phyloP scores from a whole-genome alignment of 2,113 vertebrate genomes.

The Passer montanus region DNA sequence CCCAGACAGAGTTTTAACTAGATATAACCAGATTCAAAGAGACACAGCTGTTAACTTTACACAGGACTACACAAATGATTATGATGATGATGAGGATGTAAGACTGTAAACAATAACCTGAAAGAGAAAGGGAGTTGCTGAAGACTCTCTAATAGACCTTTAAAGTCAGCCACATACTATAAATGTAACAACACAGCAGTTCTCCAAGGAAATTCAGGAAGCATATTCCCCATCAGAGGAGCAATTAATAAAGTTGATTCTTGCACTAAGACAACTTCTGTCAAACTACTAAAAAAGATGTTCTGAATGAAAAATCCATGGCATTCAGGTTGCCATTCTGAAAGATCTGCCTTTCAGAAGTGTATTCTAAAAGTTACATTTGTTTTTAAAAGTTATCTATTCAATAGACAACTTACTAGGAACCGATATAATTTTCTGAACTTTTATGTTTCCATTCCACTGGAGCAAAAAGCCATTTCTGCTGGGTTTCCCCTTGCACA shows the following conservation, averaged over 20 bases:
- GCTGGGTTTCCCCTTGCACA: background rate
- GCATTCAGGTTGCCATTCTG: background rate
- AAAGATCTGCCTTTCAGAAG: background rate
- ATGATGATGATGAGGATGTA: background rate
- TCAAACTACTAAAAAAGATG: background rate
- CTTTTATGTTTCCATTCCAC: background rate
- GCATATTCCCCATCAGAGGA: background rate
- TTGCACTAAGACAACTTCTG: background rate
- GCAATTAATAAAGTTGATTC: background rate
- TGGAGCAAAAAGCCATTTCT: slow-evolving; percentile 13
- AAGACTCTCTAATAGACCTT: background rate
- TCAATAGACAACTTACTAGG: background rate
- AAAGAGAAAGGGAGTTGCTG: background rate
- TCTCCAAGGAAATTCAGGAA: background rate
- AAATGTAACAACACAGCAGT: background rate
- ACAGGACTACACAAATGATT: background rate
- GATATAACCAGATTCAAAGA: background rate
- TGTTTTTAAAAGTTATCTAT: background rate
- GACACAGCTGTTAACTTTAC: background rate
- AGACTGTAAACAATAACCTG: background rate
- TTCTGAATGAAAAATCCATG: background rate
- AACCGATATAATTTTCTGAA: background rate
- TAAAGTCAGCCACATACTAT: background rate
- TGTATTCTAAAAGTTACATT: background rate
- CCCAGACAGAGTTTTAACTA: background rate